Conservation (phyloP, 2,888 invertebrate genomes). For the Octodonta nipae region DNA sequence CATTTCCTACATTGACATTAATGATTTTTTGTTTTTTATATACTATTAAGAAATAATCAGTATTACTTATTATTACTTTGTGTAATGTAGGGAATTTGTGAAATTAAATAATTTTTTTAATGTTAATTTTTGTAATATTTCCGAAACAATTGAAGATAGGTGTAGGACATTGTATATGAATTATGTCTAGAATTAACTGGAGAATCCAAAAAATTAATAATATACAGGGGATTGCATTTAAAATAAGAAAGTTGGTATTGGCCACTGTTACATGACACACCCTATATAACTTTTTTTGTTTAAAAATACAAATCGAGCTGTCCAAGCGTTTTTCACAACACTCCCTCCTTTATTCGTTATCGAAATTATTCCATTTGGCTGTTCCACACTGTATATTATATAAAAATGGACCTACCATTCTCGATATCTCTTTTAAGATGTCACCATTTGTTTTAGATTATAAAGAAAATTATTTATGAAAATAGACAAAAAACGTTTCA, state of each 20-base stretch:
- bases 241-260: conserved; percentile 1
- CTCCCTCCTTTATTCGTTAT: no score
- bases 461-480: no score
- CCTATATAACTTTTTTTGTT: background rate
- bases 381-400: background rate
- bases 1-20: conserved; percentile 4
- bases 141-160: conserved; percentile 1
- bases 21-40: no score
- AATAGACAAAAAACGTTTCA: no score
- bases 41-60: no score
- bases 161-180: conserved; percentile 1
- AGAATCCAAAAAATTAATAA: background rate
- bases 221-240: conserved; percentile 2
- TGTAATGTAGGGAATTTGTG: background rate
- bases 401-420: no score
- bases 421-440: no score
- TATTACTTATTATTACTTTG: no score
- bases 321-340: no score
- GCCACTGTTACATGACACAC: conserved; percentile 1
- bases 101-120: background rate
- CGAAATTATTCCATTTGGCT: conserved; percentile 1
- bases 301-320: background rate
- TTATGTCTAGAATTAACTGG: conserved; percentile 1
- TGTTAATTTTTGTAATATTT: conserved; percentile 2
- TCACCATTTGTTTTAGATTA: no score